Evolutionary conservation across 2,113 vertebrate species (phyloP).

Genomic region (Falco punctatus): DNA sequence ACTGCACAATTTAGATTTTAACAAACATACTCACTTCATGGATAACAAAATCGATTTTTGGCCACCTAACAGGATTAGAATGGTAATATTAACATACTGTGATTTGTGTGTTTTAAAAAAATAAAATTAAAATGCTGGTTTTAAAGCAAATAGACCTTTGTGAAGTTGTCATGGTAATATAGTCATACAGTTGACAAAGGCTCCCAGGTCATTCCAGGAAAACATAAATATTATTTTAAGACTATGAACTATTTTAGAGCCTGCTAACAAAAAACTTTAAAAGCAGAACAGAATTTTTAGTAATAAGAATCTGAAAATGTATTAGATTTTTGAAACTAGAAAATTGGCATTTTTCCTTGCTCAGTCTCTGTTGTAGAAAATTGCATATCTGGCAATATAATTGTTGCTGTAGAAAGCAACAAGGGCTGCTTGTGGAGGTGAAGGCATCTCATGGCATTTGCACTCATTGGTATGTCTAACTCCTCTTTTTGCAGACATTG

Average conservation of each 20-base stretch:
- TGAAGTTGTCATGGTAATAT: neutral
- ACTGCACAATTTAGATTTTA: neutral
- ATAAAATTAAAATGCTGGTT: neutral
- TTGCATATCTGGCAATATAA: neutral
- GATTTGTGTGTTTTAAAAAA: neutral
- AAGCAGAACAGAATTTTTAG: neutral
- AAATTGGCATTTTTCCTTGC: neutral
- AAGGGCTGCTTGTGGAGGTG: neutral
- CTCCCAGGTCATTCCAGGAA: neutral
- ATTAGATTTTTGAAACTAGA: neutral
- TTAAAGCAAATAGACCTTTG: fast-evolving
- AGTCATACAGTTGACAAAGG: neutral
- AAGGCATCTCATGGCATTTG: neutral
- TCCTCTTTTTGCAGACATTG: conserved; percentile 69
- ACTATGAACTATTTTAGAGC: neutral
- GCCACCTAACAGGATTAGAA: neutral
- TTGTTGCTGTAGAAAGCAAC: neutral
- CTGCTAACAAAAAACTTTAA: neutral
- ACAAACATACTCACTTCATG: neutral
- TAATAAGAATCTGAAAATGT: neutral
- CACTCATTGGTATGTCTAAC: neutral
- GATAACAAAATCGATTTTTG: neutral
- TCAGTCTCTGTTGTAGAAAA: neutral
- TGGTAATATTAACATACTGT: neutral
- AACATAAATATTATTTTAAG: neutral